A percentile compares a stretch with the other conserved stretches of the same genome.
These are phyloP conservation scores for Erebia palarica DNA, from an alignment of 2,888 invertebrate genomes.

Conservation along the genomic window DNA sequence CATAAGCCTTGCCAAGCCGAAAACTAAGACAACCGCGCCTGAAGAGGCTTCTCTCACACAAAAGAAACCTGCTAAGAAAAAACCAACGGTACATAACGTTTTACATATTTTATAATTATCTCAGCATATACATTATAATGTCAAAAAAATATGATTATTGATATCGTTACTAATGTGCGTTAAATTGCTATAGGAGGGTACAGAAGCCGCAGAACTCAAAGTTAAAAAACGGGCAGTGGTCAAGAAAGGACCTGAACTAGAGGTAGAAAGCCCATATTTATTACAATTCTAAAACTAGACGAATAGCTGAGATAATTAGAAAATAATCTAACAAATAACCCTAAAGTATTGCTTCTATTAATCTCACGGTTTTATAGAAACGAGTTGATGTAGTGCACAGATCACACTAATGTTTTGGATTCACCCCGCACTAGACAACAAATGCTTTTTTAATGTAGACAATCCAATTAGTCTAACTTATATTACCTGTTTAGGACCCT, in stretches of 20 bases:
- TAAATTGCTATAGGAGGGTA: constrained; percentile 64
- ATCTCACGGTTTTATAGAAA: constrained; percentile 30
- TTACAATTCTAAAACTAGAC: background rate
- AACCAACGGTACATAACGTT: constrained; percentile 66
- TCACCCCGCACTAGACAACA: constrained; percentile 51
- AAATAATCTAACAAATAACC: constrained; percentile 37
- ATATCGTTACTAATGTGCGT: background rate
- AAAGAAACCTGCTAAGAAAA: constrained; percentile 79
- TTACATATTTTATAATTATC: constrained; percentile 62
- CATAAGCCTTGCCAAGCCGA: constrained; percentile 74
- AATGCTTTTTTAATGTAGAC: constrained; percentile 55
- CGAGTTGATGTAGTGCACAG: constrained; percentile 47
- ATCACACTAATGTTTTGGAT: constrained; percentile 55
- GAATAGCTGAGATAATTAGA: constrained; percentile 67
- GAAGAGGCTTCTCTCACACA: constrained; percentile 78
- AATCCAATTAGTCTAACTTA: constrained; percentile 56
- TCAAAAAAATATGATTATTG: background rate
- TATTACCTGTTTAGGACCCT: constrained; percentile 73
- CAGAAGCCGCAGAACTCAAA: constrained; percentile 74
- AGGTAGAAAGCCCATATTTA: constrained; percentile 57
- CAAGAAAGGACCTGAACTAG: constrained; percentile 64
- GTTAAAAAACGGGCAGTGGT: constrained; percentile 76
- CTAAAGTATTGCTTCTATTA: constrained; percentile 17
- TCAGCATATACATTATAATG: constrained; percentile 49
- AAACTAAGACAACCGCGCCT: constrained; percentile 76